phyloP scores from a whole-genome alignment of 2,888 invertebrate genomes.

The Pyrgus malvae region DNA sequence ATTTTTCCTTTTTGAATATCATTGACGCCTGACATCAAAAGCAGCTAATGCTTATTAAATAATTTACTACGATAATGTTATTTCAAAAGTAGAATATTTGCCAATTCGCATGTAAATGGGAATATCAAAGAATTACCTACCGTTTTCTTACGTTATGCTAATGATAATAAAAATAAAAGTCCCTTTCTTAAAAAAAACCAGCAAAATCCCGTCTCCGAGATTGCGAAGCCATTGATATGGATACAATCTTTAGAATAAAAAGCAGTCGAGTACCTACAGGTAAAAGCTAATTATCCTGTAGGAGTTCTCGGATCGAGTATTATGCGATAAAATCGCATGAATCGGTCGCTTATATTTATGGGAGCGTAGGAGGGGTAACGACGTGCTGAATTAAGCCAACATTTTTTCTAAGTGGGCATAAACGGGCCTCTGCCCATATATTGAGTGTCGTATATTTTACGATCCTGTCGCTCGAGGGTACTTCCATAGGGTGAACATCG shows the following conservation, averaged over 20 bases:
- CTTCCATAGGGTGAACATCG: constrained; percentile 61
- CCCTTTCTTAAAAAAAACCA: constrained; percentile 44
- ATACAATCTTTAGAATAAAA: constrained; percentile 23
- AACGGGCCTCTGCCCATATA: constrained; percentile 69
- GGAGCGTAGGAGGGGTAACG: constrained; percentile 54
- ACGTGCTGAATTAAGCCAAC: constrained; percentile 76
- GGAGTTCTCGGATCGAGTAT: constrained; percentile 54
- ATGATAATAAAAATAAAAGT: constrained; percentile 49
- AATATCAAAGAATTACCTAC: constrained; percentile 52
- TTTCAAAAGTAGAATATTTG: constrained; percentile 37
- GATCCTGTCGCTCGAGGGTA: constrained; percentile 68
- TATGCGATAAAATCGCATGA: constrained; percentile 66
- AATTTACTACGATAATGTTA: constrained; percentile 12
- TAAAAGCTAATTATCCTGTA: constrained; percentile 64
- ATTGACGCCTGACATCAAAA: too few species aligned
- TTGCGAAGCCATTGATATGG: constrained; percentile 22
- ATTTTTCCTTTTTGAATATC: too few species aligned
- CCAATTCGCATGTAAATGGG: constrained; percentile 48
- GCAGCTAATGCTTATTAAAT: not conserved
- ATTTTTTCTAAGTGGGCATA: constrained; percentile 79
- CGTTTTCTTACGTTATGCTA: constrained; percentile 52
- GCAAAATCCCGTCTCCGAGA: constrained; percentile 38
- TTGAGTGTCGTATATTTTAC: constrained; percentile 79
- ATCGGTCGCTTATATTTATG: constrained; percentile 69
- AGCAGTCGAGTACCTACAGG: constrained; percentile 37